Percentiles rank a stretch among this genome's conserved stretches.
phyloP scores from a whole-genome alignment of 1,140 invertebrate species.

The Papilio polyxenes region DNA sequence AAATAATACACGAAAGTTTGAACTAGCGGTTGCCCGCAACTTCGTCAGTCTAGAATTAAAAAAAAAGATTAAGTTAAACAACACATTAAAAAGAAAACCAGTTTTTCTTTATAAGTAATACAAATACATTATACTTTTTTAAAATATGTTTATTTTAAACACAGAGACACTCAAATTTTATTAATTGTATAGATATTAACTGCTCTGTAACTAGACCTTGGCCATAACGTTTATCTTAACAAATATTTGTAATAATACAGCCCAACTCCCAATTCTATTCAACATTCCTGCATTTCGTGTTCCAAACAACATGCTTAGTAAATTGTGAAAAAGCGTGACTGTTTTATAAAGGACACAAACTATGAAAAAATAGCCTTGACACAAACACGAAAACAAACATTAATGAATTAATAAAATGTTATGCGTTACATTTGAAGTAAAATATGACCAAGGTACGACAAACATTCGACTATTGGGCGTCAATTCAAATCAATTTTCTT shows the following conservation, averaged over 20 bases:
- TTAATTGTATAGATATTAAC: too few relatives aligned
- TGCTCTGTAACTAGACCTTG: too few relatives aligned
- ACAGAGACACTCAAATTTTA: too few relatives aligned
- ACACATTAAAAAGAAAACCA: too few relatives aligned
- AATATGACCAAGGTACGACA: background rate
- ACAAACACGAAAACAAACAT: slow-evolving; percentile 13
- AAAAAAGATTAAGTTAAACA: too few relatives aligned
- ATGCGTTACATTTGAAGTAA: background rate
- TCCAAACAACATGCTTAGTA: background rate
- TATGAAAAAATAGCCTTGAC: background rate
- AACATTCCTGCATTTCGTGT: background rate
- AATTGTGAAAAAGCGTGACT: slow-evolving; percentile 4
- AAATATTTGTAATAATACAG: background rate
- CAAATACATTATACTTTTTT: too few relatives aligned
- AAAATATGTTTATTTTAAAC: too few relatives aligned
- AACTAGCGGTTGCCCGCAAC: too few relatives aligned
- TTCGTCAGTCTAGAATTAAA: too few relatives aligned
- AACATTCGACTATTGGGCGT: background rate
- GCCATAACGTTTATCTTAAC: too few relatives aligned
- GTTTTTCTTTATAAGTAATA: too few relatives aligned
- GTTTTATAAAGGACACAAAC: background rate
- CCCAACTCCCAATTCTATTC: background rate
- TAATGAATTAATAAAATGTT: slow-evolving; percentile 21
- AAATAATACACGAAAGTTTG: too few relatives aligned
- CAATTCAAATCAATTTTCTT: background rate